Evolutionary conservation across 1,140 invertebrate species (phyloP), one percentile per base, ranked within the genome.

Genomic region (Lepidurus arcticus): DNA sequence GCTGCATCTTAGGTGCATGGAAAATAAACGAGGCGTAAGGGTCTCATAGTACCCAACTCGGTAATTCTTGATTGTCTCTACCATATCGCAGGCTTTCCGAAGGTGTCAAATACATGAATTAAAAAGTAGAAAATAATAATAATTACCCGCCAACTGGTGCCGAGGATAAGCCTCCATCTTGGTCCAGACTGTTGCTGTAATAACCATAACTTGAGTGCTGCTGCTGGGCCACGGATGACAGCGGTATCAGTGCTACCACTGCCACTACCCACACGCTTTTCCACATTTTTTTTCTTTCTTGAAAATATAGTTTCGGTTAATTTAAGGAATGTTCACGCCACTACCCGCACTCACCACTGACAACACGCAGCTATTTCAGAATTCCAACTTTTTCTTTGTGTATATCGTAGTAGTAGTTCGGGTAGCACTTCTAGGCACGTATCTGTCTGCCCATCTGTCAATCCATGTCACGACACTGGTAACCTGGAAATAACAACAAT

Each of bases 141-240:
- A 65, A 65, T n/a, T 65, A 65, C 53, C 53, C 53, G 9, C 53
- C 53, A 65, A 65, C 53, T 21, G 53, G 53, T 13, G 53, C 53
- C 8, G 53, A 13, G 21, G 53, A 65, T 65, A 65, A 65, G 53
- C 53, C 53, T 65, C 53, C 53, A 16, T 65, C 53, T 65, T 65
- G 53, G 21, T 65, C 53, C 53, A 65, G 53, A 65, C 53, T 65
- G 53, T 65, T 65, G 53, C 53, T 21, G 53, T n/a, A 65, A 21
- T 65, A 65, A 65, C 53, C 53, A 21, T 65, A 65, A 65, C 53
- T 65, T 8, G 53, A 65, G 21, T 65, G 53, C 53, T 65, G 53
- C 53, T 65, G 53, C n/a, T 65, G 53, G 53, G 53, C 13, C 53
- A 13, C n/a, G 53, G 53, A 34, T 34, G 34, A 13, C 53, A 65